phyloP scores from a whole-genome alignment of 2,113 vertebrate species.

The Leuciscus idus region DNA sequence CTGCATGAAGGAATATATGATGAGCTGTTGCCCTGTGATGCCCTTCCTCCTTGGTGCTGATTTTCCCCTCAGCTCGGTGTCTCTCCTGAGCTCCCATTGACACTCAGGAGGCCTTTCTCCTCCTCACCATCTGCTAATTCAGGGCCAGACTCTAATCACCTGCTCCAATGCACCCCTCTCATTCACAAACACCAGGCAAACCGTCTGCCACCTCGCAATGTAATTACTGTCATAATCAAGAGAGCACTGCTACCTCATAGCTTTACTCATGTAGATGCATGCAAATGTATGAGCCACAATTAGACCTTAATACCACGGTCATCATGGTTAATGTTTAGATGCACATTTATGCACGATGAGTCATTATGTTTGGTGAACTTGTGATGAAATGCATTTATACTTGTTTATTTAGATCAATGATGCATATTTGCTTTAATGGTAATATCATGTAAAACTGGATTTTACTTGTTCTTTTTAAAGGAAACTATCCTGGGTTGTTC shows the following conservation, averaged over 20 bases:
- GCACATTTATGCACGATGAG: not conserved
- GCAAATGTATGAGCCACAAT: slow-evolving; percentile 25
- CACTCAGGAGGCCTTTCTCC: slow-evolving; percentile 33
- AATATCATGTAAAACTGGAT: not conserved
- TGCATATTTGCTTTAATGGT: not conserved
- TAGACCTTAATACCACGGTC: not conserved
- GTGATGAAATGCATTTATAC: not conserved
- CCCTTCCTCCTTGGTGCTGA: slow-evolving; percentile 8
- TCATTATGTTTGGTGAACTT: not conserved
- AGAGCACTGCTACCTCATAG: slow-evolving; percentile 20
- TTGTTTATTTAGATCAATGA: not conserved
- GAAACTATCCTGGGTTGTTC: not conserved
- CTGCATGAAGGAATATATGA: slow-evolving; percentile 35
- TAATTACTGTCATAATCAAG: slow-evolving; percentile 53
- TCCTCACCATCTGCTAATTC: slow-evolving; percentile 54
- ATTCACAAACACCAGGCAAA: slow-evolving; percentile 49
- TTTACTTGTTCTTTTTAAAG: not conserved
- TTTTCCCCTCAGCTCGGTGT: slow-evolving; percentile 14
- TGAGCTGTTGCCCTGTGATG: slow-evolving; percentile 32
- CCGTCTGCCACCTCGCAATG: slow-evolving; percentile 41
- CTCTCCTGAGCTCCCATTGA: slow-evolving; percentile 30
- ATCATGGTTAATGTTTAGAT: slow-evolving; percentile 1
- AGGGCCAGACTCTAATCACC: slow-evolving; percentile 48
- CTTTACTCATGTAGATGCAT: slow-evolving; percentile 37
- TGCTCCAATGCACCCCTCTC: slow-evolving; percentile 49